A percentile compares a stretch with the other conserved stretches of the same genome.
Conservation (phyloP, 2,797 vertebrate species). For the Chloroceryle amazona region DNA sequence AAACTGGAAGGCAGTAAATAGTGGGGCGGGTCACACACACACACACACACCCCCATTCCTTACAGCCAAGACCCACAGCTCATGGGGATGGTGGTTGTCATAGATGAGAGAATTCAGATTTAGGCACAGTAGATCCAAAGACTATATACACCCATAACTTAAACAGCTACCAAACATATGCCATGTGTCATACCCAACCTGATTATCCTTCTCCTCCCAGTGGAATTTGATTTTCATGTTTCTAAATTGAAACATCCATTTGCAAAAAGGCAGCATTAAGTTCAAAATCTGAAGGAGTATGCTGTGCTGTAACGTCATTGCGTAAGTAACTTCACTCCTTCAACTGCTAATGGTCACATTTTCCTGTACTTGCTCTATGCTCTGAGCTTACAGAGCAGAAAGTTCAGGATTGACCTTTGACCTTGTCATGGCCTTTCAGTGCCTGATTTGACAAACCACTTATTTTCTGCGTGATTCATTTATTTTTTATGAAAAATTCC, state of each 20-base stretch:
- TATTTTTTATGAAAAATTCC: not conserved
- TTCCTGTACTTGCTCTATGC: not conserved
- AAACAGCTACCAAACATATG: not conserved
- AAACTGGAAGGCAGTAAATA: not conserved
- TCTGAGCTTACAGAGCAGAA: not conserved
- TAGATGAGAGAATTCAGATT: not conserved
- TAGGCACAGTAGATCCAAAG: not conserved
- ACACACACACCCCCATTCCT: not conserved
- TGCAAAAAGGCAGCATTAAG: not conserved
- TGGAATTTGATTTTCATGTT: not conserved
- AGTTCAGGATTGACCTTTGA: not conserved
- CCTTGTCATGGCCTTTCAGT: not conserved
- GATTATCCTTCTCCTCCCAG: not conserved
- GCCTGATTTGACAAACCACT: not conserved
- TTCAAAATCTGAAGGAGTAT: not conserved
- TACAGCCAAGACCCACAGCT: not conserved
- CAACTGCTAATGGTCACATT: not conserved
- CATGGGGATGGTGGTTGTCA: fast-evolving
- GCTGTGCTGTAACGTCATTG: not conserved
- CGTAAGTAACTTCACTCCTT: not conserved
- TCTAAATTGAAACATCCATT: not conserved
- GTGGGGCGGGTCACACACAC: no score
- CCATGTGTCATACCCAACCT: not conserved
- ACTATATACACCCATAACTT: not conserved
- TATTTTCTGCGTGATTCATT: not conserved